Percentiles rank a stretch among this genome's conserved stretches.
These are phyloP conservation scores for Linepithema humile DNA, from an alignment of 1,140 invertebrate genomes.

Conservation along the genomic window DNA sequence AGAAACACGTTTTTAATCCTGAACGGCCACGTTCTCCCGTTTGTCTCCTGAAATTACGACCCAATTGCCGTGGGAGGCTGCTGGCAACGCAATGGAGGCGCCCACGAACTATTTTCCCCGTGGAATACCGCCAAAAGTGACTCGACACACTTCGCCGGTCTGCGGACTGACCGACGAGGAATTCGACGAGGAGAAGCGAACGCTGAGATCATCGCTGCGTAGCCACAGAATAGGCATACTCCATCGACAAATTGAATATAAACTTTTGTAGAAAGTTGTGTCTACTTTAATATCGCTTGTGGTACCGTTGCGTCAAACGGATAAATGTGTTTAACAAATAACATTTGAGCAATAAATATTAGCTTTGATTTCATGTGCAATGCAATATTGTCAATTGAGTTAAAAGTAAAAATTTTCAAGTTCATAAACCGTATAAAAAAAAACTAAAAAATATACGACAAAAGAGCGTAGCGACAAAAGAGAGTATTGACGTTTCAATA, in stretches of 20 bases:
- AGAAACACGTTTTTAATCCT: constrained; percentile 16
- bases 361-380: neutral
- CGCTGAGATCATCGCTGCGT: constrained; percentile 39
- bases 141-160: constrained; percentile 60
- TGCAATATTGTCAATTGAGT: neutral
- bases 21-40: neutral
- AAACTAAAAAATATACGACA: neutral
- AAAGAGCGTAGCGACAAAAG: neutral
- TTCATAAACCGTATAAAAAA: neutral
- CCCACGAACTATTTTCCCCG: constrained; percentile 64
- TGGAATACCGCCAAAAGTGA: constrained; percentile 68
- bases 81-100: constrained; percentile 60
- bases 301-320: neutral
- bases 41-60: constrained; percentile 40
- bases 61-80: constrained; percentile 26
- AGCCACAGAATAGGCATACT: neutral
- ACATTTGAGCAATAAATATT: neutral
- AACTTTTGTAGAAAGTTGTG: neutral
- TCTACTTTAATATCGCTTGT: neutral
- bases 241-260: neutral
- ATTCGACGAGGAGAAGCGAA: constrained; percentile 35
- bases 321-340: neutral
- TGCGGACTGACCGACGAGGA: constrained; percentile 33
- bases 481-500: neutral
- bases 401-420: neutral